phyloP scores from a whole-genome alignment of 2,888 invertebrate genomes.

The Drosophila flavopinicola region DNA sequence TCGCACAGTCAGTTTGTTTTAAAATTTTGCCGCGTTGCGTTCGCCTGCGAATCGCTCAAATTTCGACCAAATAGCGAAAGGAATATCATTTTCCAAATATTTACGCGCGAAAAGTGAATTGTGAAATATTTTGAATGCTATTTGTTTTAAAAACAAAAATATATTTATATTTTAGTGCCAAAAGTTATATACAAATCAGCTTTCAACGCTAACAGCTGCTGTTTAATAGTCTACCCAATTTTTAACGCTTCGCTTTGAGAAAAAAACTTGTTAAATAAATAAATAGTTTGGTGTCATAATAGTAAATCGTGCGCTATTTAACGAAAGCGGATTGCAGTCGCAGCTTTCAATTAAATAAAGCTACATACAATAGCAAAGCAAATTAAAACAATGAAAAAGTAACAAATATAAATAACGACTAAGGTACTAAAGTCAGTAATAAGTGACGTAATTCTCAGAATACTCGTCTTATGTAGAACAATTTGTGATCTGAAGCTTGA shows the following conservation, averaged over 20 bases:
- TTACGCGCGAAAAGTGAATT: constrained; percentile 16
- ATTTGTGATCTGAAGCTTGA: too few relatives aligned
- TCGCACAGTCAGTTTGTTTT: constrained; percentile 81
- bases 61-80: not conserved
- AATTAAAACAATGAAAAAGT: constrained; percentile 9
- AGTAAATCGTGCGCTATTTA: constrained; percentile 16
- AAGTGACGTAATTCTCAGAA: not conserved
- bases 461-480: too few relatives aligned
- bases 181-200: constrained; percentile 2
- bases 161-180: not conserved
- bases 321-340: constrained; percentile 1
- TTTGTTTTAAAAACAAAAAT: not conserved
- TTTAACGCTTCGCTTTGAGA: constrained; percentile 27
- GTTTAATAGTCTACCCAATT: constrained; percentile 31
- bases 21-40: constrained; percentile 72
- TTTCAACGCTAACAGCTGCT: constrained; percentile 6
- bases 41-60: constrained; percentile 40
- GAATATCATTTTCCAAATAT: constrained; percentile 1
- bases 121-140: constrained; percentile 4
- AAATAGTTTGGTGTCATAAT: constrained; percentile 25
- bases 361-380: constrained; percentile 1
- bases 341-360: constrained; percentile 6
- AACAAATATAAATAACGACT: not conserved
- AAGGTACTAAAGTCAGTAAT: not conserved
- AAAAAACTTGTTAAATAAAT: constrained; percentile 24